phyloP scores from a whole-genome alignment of 2,797 vertebrate genomes.

The Ambastaia sidthimunki region DNA sequence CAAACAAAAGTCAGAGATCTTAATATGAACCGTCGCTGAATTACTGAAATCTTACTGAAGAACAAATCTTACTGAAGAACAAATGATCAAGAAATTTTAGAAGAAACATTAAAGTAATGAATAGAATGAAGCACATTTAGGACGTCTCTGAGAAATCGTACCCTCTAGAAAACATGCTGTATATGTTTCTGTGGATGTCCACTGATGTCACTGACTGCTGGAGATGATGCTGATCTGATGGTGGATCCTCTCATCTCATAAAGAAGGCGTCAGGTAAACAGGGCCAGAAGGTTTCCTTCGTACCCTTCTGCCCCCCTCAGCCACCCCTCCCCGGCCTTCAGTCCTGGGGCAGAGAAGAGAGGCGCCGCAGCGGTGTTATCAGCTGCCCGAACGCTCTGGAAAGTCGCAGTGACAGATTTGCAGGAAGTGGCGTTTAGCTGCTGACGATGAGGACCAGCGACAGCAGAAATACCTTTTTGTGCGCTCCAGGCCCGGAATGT shows the following conservation, averaged over 20 bases:
- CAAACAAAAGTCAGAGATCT: background rate
- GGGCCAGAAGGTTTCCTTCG: background rate
- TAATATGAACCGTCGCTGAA: background rate
- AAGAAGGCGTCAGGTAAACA: background rate
- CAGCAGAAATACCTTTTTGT: conserved; percentile 86
- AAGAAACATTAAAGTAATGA: background rate
- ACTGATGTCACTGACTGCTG: too few relatives aligned
- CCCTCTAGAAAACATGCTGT: too few relatives aligned
- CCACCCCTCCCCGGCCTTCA: conserved; percentile 46
- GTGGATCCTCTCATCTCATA: background rate
- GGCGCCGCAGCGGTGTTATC: conserved; percentile 79
- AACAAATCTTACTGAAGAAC: too few relatives aligned
- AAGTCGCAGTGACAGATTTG: conserved; percentile 83
- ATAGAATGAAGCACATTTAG: background rate
- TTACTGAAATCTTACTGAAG: background rate
- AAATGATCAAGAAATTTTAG: background rate
- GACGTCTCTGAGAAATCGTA: too few relatives aligned
- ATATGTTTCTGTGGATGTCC: too few relatives aligned
- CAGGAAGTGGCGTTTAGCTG: conserved; percentile 82
- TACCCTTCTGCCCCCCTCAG: conserved; percentile 9
- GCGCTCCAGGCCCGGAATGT: conserved; percentile 79
- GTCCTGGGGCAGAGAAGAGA: conserved; percentile 69
- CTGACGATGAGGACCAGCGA: conserved; percentile 76
- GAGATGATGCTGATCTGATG: too few relatives aligned
- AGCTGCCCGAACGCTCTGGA: conserved; percentile 78